Evolutionary conservation across 1,140 invertebrate species (phyloP).

Genomic region (Anastrepha ludens): DNA sequence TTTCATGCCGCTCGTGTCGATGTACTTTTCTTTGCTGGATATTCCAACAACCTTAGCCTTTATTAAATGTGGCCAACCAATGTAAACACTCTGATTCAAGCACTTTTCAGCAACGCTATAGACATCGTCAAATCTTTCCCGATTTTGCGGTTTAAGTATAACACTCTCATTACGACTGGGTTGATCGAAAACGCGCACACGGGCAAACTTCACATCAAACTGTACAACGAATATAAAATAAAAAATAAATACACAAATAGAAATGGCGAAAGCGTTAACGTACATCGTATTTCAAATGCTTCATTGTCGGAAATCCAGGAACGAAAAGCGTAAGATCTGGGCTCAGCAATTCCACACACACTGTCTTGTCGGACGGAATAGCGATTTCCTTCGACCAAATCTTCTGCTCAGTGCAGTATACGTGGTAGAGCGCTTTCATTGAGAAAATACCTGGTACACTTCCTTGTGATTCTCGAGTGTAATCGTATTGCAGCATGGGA

Average conservation of each 20-base stretch:
- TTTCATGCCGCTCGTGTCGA: slow-evolving; percentile 58
- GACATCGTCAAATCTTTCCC: slow-evolving; percentile 70
- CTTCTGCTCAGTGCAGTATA: slow-evolving; percentile 70
- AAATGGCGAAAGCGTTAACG: neutral
- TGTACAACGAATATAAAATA: slow-evolving; percentile 68
- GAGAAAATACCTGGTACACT: slow-evolving; percentile 58
- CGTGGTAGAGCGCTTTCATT: slow-evolving; percentile 61
- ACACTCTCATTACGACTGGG: slow-evolving; percentile 87
- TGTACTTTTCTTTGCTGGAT: slow-evolving; percentile 58
- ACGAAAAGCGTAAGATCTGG: slow-evolving; percentile 84
- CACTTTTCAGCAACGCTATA: slow-evolving; percentile 78
- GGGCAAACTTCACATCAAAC: slow-evolving; percentile 81
- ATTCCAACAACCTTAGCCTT: slow-evolving; percentile 78
- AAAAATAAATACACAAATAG: slow-evolving; percentile 56
- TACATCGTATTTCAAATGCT: slow-evolving; percentile 83
- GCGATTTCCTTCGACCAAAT: slow-evolving; percentile 79
- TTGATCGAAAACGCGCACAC: slow-evolving; percentile 92
- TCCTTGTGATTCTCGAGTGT: slow-evolving; percentile 68
- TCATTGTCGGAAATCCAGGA: slow-evolving; percentile 93
- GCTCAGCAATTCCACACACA: slow-evolving; percentile 84
- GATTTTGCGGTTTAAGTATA: slow-evolving; percentile 79
- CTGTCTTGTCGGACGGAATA: slow-evolving; percentile 78
- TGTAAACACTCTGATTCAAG: slow-evolving; percentile 84
- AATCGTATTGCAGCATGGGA: slow-evolving; percentile 88
- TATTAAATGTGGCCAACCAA: slow-evolving; percentile 91